phyloP scores from a whole-genome alignment of 2,113 vertebrate genomes.

The Etia nguti region DNA sequence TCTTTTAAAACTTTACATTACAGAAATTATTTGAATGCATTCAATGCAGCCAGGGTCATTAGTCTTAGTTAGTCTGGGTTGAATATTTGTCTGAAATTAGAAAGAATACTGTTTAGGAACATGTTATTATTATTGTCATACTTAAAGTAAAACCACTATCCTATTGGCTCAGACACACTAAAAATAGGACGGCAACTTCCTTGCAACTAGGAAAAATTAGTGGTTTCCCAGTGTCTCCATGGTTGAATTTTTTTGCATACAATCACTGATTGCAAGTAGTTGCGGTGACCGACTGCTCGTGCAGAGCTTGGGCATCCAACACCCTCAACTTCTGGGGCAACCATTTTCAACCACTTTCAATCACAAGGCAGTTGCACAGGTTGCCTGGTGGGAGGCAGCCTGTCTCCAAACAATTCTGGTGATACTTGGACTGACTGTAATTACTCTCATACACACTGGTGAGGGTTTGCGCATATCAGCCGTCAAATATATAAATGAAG shows the following conservation, averaged over 20 bases:
- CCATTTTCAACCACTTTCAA: neutral
- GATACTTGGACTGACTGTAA: neutral
- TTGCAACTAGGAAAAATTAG: neutral
- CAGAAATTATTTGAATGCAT: neutral
- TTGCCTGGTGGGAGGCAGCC: neutral
- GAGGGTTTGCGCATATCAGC: neutral
- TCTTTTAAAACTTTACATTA: neutral
- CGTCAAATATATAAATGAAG: neutral
- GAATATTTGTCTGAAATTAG: neutral
- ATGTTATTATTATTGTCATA: neutral
- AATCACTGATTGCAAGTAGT: neutral
- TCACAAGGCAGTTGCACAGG: neutral
- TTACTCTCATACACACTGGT: neutral
- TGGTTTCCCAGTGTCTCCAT: neutral
- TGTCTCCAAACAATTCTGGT: neutral
- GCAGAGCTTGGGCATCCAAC: neutral
- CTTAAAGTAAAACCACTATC: neutral
- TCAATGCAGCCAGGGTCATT: neutral
- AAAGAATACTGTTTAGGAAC: neutral
- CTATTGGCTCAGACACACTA: neutral
- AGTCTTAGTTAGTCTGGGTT: neutral
- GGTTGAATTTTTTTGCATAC: neutral
- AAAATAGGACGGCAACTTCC: neutral
- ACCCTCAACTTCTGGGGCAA: neutral
- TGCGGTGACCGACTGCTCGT: fast-evolving